Evolutionary conservation across 2,888 invertebrate genomes (phyloP), one percentile per base, ranked within the genome.

Genomic region (Ochlodes sylvanus): DNA sequence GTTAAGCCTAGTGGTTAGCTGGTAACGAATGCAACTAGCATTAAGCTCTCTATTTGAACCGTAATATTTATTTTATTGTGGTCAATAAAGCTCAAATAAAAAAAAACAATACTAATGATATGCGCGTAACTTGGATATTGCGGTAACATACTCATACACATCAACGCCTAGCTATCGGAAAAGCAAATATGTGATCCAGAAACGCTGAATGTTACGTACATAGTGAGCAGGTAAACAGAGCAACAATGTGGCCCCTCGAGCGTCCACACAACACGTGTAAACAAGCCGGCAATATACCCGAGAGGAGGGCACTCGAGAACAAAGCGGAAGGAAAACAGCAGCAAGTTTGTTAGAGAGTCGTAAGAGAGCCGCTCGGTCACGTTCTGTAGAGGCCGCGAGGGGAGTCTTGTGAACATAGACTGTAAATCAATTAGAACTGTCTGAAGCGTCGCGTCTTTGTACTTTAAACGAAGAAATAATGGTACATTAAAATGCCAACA

Each of bases 281-380:
- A 65, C 65, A 65, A 57, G 65, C 57, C 44, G 47, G 47, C 44
- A 61, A 61, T 62, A 50, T 38, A 19, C 61, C 47, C 17, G 47
- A 56, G 54, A 54, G 63, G 50, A 62, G 63, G 63, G 63, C 55
- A 15, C 63, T 63, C 32, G 63, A 63, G 55, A 63, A 63, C 63
- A 63, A 63, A 63, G 63, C 65, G 52, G 58, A 52, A 66, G 65
- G 58, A 66, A 58, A 66, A 66, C 47, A 58, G 64, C 64, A 50
- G 65, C 58, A 52, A 66, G 65, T 66, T 66, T 58, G 65, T 66
- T 58, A 19, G 63, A 52, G 65, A 66, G 60, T 52, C 66, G 66
- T 34, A 42, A 66, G 66, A 66, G 60, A 66, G 27, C 54, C 60
- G 66, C 60, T 66, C 66, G 52, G 66, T 58, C 66, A 66, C 66